Evolutionary conservation across 2,797 vertebrate genomes (phyloP), one percentile per base, ranked within the genome.

Genomic region (Sebastes jordani): DNA sequence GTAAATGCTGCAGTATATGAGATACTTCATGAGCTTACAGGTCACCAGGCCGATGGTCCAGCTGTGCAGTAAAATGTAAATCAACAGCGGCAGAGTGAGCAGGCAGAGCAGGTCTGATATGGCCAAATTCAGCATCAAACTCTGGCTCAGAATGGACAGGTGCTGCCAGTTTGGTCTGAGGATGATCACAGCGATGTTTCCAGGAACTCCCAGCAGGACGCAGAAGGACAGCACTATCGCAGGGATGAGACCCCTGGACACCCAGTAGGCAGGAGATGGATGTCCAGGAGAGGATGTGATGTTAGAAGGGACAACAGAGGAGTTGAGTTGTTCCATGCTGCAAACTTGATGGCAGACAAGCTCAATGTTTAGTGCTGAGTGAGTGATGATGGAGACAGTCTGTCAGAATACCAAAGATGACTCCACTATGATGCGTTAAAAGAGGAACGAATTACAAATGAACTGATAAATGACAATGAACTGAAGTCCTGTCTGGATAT

Each of bases 121-220:
- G 4, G 89, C 86, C 80, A 94, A 80, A 59, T 84, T 94, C 64
- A 93, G 60, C 90, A 94, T 93, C 74, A 95, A 46, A 73, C 25
- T 59, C 18, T 86, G 82, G 22, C 83, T 92, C 74, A 92, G 54
- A 14, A 74, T 82, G 58, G 73, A 88, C 46, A 88, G 16, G 3
- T 89, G 74, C 38, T 90, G 63, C 66, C 79, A 76, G 55, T 84
- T 85, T 46, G 78, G 63, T 60, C 25, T 65, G 5, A 93, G 75
- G 49, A 86, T 1, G 23, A 91, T 73, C 7, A 91, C 87, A 1
- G 78, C 46, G 0, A 89, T 13, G 76, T 93, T 94, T 61, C 91
- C 91, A 62, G 91, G 92, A 16, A 92, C 58, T 61, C 93, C 93
- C 70, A 95, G 55, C 9, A 86, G 42, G 2, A 89, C 84, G 34